phyloP scores from a whole-genome alignment of 2,113 vertebrate species.

The Grammomys surdaster region DNA sequence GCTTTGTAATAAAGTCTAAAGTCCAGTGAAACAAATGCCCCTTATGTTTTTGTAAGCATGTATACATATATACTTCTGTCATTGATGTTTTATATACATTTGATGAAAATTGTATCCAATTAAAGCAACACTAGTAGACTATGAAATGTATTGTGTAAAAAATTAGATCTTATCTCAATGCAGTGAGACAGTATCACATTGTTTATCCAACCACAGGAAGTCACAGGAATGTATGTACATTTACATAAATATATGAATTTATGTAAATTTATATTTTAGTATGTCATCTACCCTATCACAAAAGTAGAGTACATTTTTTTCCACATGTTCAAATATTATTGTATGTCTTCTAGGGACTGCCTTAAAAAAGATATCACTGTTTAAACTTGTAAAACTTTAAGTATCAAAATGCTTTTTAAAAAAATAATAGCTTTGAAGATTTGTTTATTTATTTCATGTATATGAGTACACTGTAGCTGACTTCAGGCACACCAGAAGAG shows the following conservation, averaged over 20 bases:
- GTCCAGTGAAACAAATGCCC: not conserved
- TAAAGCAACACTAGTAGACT: not conserved
- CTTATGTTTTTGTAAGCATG: not conserved
- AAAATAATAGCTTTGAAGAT: too few species aligned
- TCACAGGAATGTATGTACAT: not conserved
- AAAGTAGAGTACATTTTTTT: not conserved
- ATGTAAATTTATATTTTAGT: not conserved
- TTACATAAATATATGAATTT: not conserved
- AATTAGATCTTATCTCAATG: too few species aligned
- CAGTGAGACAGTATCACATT: too few species aligned
- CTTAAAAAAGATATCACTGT: not conserved
- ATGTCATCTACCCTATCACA: not conserved
- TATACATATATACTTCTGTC: not conserved
- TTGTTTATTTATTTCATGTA: too few species aligned
- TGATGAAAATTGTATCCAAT: not conserved
- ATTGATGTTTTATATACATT: not conserved
- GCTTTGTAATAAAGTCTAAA: not conserved
- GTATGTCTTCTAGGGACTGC: not conserved
- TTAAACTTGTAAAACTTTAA: not conserved
- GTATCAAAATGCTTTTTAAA: not conserved
- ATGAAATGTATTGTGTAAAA: not conserved
- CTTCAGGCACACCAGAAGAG: too few species aligned
- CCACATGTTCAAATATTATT: not conserved
- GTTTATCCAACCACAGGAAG: too few species aligned
- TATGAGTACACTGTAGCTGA: too few species aligned